Conservation (phyloP, 2,113 vertebrate species). For the Seriola dumerili region DNA sequence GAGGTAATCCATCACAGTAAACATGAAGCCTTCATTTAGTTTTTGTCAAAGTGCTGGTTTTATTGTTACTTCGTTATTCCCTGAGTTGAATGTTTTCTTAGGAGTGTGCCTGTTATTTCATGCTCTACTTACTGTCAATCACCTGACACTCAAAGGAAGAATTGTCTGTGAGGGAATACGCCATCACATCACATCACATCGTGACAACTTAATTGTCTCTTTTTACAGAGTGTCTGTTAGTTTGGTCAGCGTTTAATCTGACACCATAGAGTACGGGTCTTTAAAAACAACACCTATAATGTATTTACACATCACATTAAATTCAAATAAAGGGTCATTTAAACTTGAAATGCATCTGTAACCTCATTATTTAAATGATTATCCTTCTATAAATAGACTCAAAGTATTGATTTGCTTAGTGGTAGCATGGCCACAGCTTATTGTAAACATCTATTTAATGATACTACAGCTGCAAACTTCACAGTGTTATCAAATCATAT, state of each 20-base stretch:
- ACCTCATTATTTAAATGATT: background rate
- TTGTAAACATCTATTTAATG: too few species aligned
- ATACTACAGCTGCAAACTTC: too few species aligned
- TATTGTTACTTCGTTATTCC: conserved; percentile 57
- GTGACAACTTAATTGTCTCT: background rate
- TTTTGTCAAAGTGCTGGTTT: conserved; percentile 64
- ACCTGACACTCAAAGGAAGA: background rate
- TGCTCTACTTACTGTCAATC: conserved; percentile 5
- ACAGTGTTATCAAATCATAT: background rate
- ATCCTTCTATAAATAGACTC: background rate
- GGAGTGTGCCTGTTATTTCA: conserved; percentile 12
- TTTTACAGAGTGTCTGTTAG: background rate
- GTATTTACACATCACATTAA: background rate
- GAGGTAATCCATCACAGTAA: conserved; percentile 68
- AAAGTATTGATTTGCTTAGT: too few species aligned
- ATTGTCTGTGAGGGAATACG: background rate
- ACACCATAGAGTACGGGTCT: background rate
- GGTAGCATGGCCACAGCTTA: too few species aligned
- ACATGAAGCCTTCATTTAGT: conserved; percentile 55
- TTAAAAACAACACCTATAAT: background rate
- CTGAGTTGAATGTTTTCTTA: background rate
- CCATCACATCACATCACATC: background rate
- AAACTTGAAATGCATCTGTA: background rate
- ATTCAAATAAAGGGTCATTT: background rate
- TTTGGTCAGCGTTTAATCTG: background rate